Evolutionary conservation across 2,888 invertebrate genomes (phyloP).

Genomic region (Rhagonycha fulva): DNA sequence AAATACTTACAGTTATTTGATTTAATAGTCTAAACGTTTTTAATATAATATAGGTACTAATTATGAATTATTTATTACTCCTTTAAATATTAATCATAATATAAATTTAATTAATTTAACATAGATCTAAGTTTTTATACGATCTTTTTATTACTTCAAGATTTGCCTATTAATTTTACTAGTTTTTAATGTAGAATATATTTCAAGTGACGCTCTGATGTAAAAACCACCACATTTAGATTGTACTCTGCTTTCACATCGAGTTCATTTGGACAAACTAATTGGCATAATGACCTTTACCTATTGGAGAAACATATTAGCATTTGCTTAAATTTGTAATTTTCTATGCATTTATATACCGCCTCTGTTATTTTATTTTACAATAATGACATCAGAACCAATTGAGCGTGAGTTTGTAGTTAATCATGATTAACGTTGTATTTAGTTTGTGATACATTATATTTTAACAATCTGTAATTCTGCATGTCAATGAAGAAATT

Average conservation of each 20-base stretch:
- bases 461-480: not conserved
- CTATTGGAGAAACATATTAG: not conserved
- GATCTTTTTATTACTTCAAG: not conserved
- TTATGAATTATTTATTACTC: not conserved
- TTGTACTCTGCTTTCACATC: not conserved
- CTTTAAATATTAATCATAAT: not conserved
- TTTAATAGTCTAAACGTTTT: not conserved
- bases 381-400: conserved; percentile 3
- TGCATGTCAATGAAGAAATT: not conserved
- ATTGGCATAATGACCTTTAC: not conserved
- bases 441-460: not conserved
- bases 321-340: not conserved
- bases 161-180: not conserved
- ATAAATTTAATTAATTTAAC: not conserved
- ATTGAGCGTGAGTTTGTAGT: not conserved
- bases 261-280: not conserved
- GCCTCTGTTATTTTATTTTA: conserved; percentile 1
- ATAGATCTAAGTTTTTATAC: not conserved
- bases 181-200: not conserved
- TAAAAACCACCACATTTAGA: not conserved
- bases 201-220: not conserved
- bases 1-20: not conserved
- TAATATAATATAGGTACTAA: not conserved
- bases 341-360: conserved; percentile 1
- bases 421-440: not conserved